phyloP scores from a whole-genome alignment of 2,888 invertebrate species.

The Petrolisthes manimaculis region DNA sequence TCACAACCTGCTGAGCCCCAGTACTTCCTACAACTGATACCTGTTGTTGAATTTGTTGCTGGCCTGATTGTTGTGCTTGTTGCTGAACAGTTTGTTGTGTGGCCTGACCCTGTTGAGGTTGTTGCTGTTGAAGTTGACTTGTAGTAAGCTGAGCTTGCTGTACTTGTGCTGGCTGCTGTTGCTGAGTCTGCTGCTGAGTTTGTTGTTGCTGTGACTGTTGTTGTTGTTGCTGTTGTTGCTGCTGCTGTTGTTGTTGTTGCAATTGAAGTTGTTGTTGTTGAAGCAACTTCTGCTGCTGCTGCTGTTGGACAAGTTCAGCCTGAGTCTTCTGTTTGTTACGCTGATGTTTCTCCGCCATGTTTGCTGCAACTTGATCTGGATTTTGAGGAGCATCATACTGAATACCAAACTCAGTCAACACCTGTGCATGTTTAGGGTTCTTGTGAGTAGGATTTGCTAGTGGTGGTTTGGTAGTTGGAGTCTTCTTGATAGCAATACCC shows the following conservation, averaged over 20 bases:
- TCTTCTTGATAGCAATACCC: slow-evolving; percentile 74
- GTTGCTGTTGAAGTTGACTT: slow-evolving; percentile 75
- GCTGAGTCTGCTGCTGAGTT: slow-evolving; percentile 69
- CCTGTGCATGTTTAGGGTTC: slow-evolving; percentile 79
- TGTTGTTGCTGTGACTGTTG: slow-evolving; percentile 54
- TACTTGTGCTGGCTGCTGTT: slow-evolving; percentile 75
- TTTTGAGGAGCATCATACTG: slow-evolving; percentile 85
- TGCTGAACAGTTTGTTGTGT: slow-evolving; percentile 60
- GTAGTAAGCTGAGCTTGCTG: slow-evolving; percentile 29
- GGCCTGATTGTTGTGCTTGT: slow-evolving; percentile 53
- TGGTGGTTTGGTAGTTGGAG: slow-evolving; percentile 81
- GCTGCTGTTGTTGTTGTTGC: slow-evolving; percentile 52
- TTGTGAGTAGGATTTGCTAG: slow-evolving; percentile 79
- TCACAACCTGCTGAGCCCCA: slow-evolving; percentile 51
- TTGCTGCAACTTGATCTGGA: slow-evolving; percentile 84
- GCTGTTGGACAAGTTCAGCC: slow-evolving; percentile 68
- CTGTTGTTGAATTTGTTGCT: slow-evolving; percentile 63
- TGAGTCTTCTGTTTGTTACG: slow-evolving; percentile 78
- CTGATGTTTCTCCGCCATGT: slow-evolving; percentile 86
- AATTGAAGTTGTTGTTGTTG: slow-evolving; percentile 67
- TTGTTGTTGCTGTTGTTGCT: slow-evolving; percentile 58
- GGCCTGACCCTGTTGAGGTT: slow-evolving; percentile 38
- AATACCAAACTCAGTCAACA: slow-evolving; percentile 86
- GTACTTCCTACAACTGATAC: slow-evolving; percentile 49
- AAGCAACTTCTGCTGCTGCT: slow-evolving; percentile 73